Conservation (phyloP, 2,888 invertebrate species). For the Agonopterix alstromeriana region DNA sequence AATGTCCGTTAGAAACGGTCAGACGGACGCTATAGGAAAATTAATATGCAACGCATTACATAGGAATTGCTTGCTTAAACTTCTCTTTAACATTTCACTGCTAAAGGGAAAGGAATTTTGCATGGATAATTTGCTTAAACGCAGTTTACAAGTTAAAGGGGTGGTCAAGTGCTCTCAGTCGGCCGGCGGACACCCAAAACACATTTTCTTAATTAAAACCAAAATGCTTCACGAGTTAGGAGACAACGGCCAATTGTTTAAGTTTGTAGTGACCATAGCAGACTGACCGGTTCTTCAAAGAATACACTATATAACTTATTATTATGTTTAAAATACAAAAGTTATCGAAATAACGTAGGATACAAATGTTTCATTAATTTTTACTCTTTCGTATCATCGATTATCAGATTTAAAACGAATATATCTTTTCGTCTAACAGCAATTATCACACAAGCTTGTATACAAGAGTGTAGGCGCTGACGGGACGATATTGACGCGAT, state of each 20-base stretch:
- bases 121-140: conserved; percentile 57
- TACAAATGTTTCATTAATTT: too few species aligned
- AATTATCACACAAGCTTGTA: too few species aligned
- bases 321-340: too few species aligned
- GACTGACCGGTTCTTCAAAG: too few species aligned
- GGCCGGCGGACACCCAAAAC: conserved; percentile 31
- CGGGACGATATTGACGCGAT: too few species aligned
- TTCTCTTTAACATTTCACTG: conserved; percentile 20
- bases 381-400: too few species aligned
- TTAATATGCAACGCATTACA: conserved; percentile 45
- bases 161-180: conserved; percentile 41
- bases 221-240: conserved; percentile 39
- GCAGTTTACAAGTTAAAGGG: conserved; percentile 50
- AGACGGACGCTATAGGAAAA: conserved; percentile 33
- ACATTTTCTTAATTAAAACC: conserved; percentile 51
- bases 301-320: too few species aligned
- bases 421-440: too few species aligned
- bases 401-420: too few species aligned
- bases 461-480: too few species aligned
- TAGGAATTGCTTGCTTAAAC: conserved; percentile 41
- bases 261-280: conserved; percentile 7
- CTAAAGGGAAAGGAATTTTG: conserved; percentile 34
- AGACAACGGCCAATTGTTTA: conserved; percentile 1
- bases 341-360: too few species aligned
- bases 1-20: conserved; percentile 26